Evolutionary conservation across 1,140 invertebrate genomes (phyloP).

Genomic region (Halictus rubicundus): DNA sequence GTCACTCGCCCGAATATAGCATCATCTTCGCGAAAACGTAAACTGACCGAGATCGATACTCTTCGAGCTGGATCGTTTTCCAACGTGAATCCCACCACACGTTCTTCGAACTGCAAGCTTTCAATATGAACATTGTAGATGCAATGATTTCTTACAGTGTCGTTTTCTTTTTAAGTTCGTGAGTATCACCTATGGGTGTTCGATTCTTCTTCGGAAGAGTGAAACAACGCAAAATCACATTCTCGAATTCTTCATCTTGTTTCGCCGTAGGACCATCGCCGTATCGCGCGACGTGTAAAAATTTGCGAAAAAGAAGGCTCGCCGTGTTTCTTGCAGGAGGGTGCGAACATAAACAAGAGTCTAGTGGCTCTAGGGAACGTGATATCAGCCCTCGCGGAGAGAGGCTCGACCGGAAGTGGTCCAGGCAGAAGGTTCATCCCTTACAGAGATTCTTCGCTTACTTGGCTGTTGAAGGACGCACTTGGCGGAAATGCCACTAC

Average conservation of each 20-base stretch:
- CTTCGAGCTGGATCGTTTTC: too few relatives aligned
- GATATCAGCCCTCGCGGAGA: slow-evolving; percentile 87
- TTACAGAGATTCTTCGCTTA: slow-evolving; percentile 88
- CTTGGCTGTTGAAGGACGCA: slow-evolving; percentile 87
- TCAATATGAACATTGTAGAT: too few relatives aligned
- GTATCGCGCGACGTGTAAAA: neutral
- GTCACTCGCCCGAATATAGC: slow-evolving; percentile 63
- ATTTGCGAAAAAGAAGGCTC: neutral
- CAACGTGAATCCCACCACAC: too few relatives aligned
- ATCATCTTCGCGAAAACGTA: slow-evolving; percentile 16
- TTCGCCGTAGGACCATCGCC: too few relatives aligned
- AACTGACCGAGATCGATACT: neutral
- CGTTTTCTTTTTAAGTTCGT: too few relatives aligned
- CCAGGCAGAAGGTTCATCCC: slow-evolving; percentile 83
- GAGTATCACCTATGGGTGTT: too few relatives aligned
- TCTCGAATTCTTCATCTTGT: too few relatives aligned
- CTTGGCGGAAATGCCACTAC: slow-evolving; percentile 85
- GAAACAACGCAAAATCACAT: too few relatives aligned
- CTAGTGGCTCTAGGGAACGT: slow-evolving; percentile 90
- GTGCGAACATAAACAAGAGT: slow-evolving; percentile 91
- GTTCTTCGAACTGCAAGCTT: too few relatives aligned
- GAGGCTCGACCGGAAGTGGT: slow-evolving; percentile 76
- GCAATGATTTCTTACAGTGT: too few relatives aligned
- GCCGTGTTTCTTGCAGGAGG: slow-evolving; percentile 81
- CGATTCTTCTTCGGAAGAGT: too few relatives aligned